phyloP scores from a whole-genome alignment of 2,797 vertebrate genomes.

The Oreochromis grahami region DNA sequence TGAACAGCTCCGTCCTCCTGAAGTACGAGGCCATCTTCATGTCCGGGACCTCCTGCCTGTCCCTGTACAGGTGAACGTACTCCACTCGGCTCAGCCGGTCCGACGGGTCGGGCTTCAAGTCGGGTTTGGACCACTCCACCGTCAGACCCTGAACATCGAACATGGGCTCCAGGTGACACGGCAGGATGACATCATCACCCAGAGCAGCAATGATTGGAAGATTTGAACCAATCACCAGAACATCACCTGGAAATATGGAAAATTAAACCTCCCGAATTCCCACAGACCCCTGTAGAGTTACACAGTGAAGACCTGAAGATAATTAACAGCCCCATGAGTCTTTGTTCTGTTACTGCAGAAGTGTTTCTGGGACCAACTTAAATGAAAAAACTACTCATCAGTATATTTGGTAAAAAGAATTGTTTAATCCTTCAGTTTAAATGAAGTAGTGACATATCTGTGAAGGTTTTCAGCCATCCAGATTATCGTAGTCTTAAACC shows the following conservation, averaged over 20 bases:
- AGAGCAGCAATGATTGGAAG: neutral
- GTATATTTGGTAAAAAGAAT: fast-evolving
- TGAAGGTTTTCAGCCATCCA: neutral
- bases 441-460: neutral
- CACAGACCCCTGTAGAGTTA: too few species aligned
- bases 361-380: neutral
- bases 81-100: neutral
- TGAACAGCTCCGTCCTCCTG: too few species aligned
- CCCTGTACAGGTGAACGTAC: constrained; percentile 18
- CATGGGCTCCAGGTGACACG: neutral
- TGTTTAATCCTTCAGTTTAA: neutral
- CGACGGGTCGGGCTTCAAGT: fast-evolving
- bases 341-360: neutral
- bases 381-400: neutral
- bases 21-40: too few species aligned
- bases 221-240: neutral
- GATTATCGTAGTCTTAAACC: neutral
- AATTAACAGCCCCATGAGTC: fast-evolving
- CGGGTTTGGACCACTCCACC: constrained; percentile 20
- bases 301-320: neutral
- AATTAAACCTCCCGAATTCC: too few species aligned
- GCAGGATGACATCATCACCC: constrained; percentile 9
- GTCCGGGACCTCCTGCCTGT: neutral
- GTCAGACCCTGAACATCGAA: neutral
- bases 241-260: neutral